Conservation (phyloP, 2,888 invertebrate genomes). For the Gortyna flavago region DNA sequence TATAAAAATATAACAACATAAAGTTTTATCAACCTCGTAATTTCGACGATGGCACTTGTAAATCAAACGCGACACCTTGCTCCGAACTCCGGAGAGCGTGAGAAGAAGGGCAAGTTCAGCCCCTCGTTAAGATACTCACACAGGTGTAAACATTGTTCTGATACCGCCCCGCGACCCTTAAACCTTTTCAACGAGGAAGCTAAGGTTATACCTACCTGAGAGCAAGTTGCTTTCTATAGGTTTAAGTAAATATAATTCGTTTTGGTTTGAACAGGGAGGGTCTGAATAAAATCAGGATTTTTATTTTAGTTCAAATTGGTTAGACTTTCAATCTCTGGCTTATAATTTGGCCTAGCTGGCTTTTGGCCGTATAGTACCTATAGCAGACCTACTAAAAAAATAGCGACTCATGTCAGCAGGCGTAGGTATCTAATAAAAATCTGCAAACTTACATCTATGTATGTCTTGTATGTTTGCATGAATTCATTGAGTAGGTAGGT, state of each 20-base stretch:
- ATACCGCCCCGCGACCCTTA: constrained; percentile 71
- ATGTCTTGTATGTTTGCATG: constrained; percentile 22
- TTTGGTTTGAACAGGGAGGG: constrained; percentile 7
- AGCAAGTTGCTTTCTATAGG: constrained; percentile 28
- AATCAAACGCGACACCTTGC: constrained; percentile 58
- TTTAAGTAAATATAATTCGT: constrained; percentile 42
- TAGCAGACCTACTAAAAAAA: background rate
- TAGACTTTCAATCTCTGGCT: background rate
- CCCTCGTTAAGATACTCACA: constrained; percentile 75
- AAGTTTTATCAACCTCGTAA: constrained; percentile 20
- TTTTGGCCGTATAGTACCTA: background rate
- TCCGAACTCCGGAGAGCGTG: constrained; percentile 69
- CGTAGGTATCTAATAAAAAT: constrained; percentile 8
- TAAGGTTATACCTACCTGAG: constrained; percentile 50
- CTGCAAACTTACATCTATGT: constrained; percentile 10
- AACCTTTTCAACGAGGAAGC: constrained; percentile 56
- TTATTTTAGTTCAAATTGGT: background rate
- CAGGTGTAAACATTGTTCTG: constrained; percentile 77
- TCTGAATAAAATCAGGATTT: constrained; percentile 6
- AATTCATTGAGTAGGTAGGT: constrained; percentile 37
- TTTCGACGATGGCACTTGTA: constrained; percentile 64
- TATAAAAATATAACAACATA: constrained; percentile 12
- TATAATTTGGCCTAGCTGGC: background rate
- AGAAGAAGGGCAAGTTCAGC: constrained; percentile 77
- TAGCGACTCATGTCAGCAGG: constrained; percentile 3